Percentiles rank a stretch among this genome's conserved stretches.
These are phyloP conservation scores for Sclerodermus sp. DNA, from an alignment of 2,888 invertebrate genomes.

Conservation along the genomic window DNA sequence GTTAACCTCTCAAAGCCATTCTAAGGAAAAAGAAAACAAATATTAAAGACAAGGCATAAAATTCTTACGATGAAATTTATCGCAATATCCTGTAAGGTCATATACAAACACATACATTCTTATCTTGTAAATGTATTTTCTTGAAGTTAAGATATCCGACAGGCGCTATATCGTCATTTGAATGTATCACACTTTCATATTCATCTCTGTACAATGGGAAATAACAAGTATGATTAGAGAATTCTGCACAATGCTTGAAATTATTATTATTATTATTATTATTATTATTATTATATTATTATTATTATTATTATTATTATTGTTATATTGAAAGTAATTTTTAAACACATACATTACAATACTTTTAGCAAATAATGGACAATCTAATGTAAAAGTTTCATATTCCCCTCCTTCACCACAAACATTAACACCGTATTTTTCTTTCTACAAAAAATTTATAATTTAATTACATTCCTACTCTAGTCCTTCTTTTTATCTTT, in stretches of 20 bases:
- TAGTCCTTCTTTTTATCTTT: conserved; percentile 11
- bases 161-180: conserved; percentile 90
- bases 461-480: too few species aligned
- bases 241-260: background rate
- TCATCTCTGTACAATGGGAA: conserved; percentile 73
- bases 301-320: too few species aligned
- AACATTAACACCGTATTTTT: conserved; percentile 91
- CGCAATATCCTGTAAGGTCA: background rate
- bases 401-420: conserved; percentile 99
- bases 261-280: conserved; percentile 4
- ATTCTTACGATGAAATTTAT: background rate
- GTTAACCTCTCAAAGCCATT: conserved; percentile 46
- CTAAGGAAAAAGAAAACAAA: conserved; percentile 29
- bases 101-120: conserved; percentile 56
- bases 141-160: conserved; percentile 91
- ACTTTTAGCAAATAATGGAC: conserved; percentile 89
- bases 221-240: conserved; percentile 19
- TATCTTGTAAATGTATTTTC: conserved; percentile 76
- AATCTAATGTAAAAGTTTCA: conserved; percentile 96
- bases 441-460: conserved; percentile 61
- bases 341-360: conserved; percentile 79
- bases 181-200: conserved; percentile 83
- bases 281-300: conserved; percentile 6
- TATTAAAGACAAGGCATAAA: background rate
- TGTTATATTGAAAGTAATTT: conserved; percentile 8